Evolutionary conservation across 2,888 invertebrate genomes (phyloP).

Genomic region (Stictocephala bisonia): DNA sequence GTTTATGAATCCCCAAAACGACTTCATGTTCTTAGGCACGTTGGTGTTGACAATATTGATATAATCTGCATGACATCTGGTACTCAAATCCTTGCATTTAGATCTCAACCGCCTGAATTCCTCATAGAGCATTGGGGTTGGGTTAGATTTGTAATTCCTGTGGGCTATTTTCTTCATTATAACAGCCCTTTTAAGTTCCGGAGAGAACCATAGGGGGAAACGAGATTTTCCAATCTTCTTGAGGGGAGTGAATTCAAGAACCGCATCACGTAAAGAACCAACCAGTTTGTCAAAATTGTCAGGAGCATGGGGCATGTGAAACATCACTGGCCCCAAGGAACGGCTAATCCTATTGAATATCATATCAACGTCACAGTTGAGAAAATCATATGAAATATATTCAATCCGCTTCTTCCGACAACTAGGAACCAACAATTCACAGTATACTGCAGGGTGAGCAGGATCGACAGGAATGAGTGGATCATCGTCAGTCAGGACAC

Average conservation of each 20-base stretch:
- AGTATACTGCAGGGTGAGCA: conserved; percentile 5
- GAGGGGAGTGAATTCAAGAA: conserved; percentile 2
- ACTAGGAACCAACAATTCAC: background rate
- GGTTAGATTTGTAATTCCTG: background rate
- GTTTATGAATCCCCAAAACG: conserved; percentile 17
- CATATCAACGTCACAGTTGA: background rate
- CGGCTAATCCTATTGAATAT: background rate
- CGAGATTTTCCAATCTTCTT: background rate
- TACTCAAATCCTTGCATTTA: background rate
- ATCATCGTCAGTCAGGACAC: background rate
- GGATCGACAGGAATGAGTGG: background rate
- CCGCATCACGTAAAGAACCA: background rate
- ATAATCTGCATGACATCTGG: background rate
- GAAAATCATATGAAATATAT: background rate
- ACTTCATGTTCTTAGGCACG: background rate
- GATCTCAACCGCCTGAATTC: background rate
- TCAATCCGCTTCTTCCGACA: background rate
- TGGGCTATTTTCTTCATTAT: conserved; percentile 5
- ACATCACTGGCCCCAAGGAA: background rate
- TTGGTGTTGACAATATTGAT: background rate
- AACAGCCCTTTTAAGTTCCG: background rate
- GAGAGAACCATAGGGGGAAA: conserved; percentile 7
- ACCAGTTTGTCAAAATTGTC: background rate
- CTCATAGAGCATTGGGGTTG: background rate
- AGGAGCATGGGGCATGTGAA: background rate